A percentile compares a stretch with the other conserved stretches of the same genome.
Evolutionary conservation across 1,140 invertebrate genomes (phyloP).

Genomic region (Drosophila orena): DNA sequence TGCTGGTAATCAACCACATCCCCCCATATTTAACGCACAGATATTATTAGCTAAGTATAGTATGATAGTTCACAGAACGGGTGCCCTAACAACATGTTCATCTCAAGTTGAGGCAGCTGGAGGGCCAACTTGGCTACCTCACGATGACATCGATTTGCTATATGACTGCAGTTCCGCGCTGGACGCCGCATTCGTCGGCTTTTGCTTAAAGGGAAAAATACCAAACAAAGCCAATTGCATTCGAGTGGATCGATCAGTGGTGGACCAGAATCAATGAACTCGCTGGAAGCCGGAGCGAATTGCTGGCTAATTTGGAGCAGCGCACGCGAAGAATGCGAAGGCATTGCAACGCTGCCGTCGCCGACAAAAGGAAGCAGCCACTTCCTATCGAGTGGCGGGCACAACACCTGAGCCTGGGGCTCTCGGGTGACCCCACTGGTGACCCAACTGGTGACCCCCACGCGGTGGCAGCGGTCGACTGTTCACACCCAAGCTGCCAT

Average conservation of each 20-base stretch:
- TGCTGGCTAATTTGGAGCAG: slow-evolving; percentile 63
- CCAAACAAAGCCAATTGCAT: slow-evolving; percentile 49
- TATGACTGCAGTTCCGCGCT: slow-evolving; percentile 6
- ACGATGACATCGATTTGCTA: slow-evolving; percentile 46
- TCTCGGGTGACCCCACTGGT: slow-evolving; percentile 18
- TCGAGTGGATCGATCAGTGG: slow-evolving; percentile 41
- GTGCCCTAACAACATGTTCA: no score
- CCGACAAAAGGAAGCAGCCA: slow-evolving; percentile 61
- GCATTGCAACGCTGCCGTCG: slow-evolving; percentile 17
- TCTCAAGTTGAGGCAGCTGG: no score
- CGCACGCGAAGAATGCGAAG: slow-evolving; percentile 59
- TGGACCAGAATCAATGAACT: slow-evolving; percentile 58
- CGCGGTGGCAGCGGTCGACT: slow-evolving; percentile 43
- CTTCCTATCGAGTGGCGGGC: slow-evolving; percentile 45
- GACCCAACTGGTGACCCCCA: not conserved
- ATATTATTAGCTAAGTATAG: no score
- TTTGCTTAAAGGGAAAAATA: slow-evolving; percentile 59
- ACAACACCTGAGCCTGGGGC: slow-evolving; percentile 39
- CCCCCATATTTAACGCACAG: not conserved
- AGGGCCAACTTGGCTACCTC: slow-evolving; percentile 25
- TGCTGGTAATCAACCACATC: not conserved
- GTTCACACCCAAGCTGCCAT: slow-evolving; percentile 65
- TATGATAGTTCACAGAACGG: no score
- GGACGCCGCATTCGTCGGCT: slow-evolving; percentile 52
- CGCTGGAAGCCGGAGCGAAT: slow-evolving; percentile 62